Evolutionary conservation across 2,113 vertebrate genomes (phyloP).

Genomic region (Colinus virginianus): DNA sequence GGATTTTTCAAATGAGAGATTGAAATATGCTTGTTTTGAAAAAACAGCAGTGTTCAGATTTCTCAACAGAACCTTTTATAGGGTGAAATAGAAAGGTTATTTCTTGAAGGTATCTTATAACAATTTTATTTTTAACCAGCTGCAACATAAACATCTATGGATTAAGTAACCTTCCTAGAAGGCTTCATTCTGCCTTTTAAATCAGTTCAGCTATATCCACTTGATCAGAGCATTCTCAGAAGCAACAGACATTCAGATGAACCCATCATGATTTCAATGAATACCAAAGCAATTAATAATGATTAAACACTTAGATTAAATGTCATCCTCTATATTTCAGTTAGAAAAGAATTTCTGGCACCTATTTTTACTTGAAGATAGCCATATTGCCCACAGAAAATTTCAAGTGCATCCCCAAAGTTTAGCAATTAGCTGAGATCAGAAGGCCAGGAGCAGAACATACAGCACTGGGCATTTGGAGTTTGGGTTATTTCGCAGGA

Average conservation of each 20-base stretch:
- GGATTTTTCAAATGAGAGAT: background rate
- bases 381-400: conserved; percentile 67
- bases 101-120: background rate
- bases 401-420: conserved; percentile 57
- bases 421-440: conserved; percentile 72
- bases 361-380: conserved; percentile 67
- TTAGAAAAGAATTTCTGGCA: conserved; percentile 60
- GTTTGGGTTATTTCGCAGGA: conserved; percentile 39
- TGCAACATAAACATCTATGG: background rate
- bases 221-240: background rate
- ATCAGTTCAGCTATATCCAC: background rate
- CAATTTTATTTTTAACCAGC: background rate
- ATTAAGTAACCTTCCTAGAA: conserved; percentile 39
- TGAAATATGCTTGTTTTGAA: background rate
- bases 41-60: background rate
- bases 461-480: conserved; percentile 15
- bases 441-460: conserved; percentile 66
- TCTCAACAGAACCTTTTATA: background rate
- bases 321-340: conserved; percentile 71
- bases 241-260: conserved; percentile 35
- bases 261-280: conserved; percentile 56
- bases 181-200: background rate
- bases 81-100: background rate
- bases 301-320: conserved; percentile 75
- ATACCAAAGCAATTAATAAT: conserved; percentile 76